These are phyloP conservation scores for Chrysolina haemoptera DNA, from an alignment of 2,888 invertebrate species.

Conservation along the genomic window DNA sequence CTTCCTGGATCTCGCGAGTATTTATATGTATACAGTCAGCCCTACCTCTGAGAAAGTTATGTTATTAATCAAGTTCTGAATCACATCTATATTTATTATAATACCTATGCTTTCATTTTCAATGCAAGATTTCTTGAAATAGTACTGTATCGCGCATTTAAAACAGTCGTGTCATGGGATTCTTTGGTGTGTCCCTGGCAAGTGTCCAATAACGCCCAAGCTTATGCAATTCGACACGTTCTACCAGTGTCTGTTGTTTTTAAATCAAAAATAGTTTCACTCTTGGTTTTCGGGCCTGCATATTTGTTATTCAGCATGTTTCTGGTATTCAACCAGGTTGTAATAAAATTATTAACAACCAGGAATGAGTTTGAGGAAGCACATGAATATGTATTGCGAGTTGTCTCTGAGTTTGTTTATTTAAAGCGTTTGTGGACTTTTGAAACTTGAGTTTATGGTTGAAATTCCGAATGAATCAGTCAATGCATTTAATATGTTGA, in stretches of 20 bases:
- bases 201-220: constrained; percentile 32
- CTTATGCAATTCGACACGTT: constrained; percentile 37
- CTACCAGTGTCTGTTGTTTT: constrained; percentile 27
- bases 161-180: constrained; percentile 1
- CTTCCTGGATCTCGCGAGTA: too few relatives aligned
- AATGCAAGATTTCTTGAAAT: not conserved
- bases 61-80: not conserved
- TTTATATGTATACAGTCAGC: too few relatives aligned
- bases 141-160: not conserved
- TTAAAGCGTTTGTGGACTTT: constrained; percentile 3
- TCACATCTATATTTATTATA: not conserved
- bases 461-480: not conserved
- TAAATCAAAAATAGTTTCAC: constrained; percentile 36
- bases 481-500: not conserved
- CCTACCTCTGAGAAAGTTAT: too few relatives aligned
- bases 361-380: constrained; percentile 13
- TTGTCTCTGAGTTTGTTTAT: not conserved
- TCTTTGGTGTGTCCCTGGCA: constrained; percentile 31
- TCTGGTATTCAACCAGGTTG: constrained; percentile 22
- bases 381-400: constrained; percentile 18
- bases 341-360: constrained; percentile 21
- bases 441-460: not conserved
- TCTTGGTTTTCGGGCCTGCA: constrained; percentile 28
- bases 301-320: constrained; percentile 32
- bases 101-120: not conserved